phyloP scores from a whole-genome alignment of 1,140 invertebrate genomes.

The Microplitis demolitor region DNA sequence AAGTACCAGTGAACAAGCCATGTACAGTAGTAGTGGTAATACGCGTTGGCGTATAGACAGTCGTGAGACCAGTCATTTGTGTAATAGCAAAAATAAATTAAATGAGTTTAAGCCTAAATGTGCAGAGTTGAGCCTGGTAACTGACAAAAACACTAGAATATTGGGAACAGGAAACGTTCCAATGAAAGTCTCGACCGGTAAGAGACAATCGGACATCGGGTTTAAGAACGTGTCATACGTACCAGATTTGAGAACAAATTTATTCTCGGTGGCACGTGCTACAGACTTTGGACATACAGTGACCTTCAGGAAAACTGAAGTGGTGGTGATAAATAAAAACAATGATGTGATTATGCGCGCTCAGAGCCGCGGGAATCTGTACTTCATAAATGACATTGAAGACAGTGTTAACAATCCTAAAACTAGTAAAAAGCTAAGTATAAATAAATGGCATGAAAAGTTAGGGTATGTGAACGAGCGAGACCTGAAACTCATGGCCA shows the following conservation, averaged over 20 bases:
- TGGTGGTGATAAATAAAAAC: not conserved
- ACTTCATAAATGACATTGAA: not conserved
- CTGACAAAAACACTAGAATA: not conserved
- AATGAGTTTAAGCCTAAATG: not conserved
- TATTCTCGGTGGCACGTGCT: slow-evolving; percentile 9
- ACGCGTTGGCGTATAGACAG: slow-evolving; percentile 11
- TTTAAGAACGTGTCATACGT: slow-evolving; percentile 10
- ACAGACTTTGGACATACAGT: slow-evolving; percentile 10
- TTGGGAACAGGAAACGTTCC: slow-evolving; percentile 1
- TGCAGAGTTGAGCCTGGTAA: not conserved
- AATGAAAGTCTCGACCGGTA: not conserved
- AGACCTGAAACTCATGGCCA: slow-evolving; percentile 13
- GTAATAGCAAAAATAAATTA: not conserved
- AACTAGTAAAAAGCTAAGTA: not conserved
- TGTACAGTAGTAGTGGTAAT: not conserved
- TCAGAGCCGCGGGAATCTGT: not conserved
- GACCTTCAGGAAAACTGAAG: not conserved
- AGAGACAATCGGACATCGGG: not conserved
- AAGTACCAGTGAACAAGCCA: slow-evolving; percentile 2
- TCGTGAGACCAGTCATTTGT: slow-evolving; percentile 13
- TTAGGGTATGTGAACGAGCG: slow-evolving; percentile 22
- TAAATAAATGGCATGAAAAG: slow-evolving; percentile 22
- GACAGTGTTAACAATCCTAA: not conserved
- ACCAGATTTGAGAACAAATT: slow-evolving; percentile 14
- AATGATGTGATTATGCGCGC: not conserved